Percentiles rank a stretch among this genome's conserved stretches.
phyloP scores from a whole-genome alignment of 37 sponge, comb jelly and placozoan genomes.

The Petrosia ficiformis region DNA sequence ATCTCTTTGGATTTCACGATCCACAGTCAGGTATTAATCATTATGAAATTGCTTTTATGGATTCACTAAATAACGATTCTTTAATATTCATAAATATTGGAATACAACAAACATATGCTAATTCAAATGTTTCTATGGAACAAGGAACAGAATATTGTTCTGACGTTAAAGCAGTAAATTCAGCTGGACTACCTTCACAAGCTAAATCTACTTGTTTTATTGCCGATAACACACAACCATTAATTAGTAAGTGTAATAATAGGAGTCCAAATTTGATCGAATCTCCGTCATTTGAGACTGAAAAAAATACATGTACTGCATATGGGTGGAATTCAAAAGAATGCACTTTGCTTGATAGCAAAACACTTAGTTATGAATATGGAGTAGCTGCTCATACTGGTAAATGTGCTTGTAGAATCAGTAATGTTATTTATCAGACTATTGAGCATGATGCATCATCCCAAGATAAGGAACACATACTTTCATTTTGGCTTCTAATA shows the following conservation, averaged over 20 bases:
- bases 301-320: background rate
- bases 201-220: slow-evolving; percentile 20
- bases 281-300: background rate
- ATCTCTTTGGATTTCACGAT: slow-evolving; percentile 70
- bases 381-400: background rate
- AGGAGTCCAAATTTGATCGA: background rate
- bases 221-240: slow-evolving; percentile 37
- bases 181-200: slow-evolving; percentile 39
- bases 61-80: background rate
- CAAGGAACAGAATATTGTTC: slow-evolving; percentile 41
- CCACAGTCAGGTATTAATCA: slow-evolving; percentile 50
- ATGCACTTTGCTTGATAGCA: slow-evolving; percentile 7
- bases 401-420: background rate
- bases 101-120: slow-evolving; percentile 7
- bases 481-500: background rate
- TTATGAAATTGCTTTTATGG: slow-evolving; percentile 41
- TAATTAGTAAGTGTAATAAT: slow-evolving; percentile 1
- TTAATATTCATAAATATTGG: slow-evolving; percentile 41
- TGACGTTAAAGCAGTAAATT: slow-evolving; percentile 49
- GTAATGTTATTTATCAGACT: background rate
- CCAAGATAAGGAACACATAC: background rate
- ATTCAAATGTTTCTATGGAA: slow-evolving; percentile 15
- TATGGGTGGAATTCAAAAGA: background rate
- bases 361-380: slow-evolving; percentile 65
- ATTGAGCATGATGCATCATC: background rate